These are phyloP conservation scores for Characodon lateralis DNA, from an alignment of 2,797 vertebrate genomes.

Conservation along the genomic window DNA sequence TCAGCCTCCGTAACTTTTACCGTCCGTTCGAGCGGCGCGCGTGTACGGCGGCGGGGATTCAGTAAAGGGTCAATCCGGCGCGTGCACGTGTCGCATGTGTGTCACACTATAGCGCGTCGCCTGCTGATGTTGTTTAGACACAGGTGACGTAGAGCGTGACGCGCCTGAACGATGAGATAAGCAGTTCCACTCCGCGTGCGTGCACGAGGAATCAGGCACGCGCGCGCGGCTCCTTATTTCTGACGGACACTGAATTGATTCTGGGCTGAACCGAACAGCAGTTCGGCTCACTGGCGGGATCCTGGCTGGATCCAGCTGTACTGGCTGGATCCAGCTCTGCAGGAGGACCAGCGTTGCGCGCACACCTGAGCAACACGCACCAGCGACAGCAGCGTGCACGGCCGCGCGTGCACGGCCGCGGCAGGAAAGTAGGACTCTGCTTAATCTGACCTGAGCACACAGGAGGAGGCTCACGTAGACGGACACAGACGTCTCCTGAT, in stretches of 20 bases:
- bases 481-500: neutral
- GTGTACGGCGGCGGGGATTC: neutral
- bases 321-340: constrained; percentile 1
- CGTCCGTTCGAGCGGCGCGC: constrained; percentile 17
- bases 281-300: no score
- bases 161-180: constrained; percentile 64
- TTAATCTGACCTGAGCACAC: neutral
- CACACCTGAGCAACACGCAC: neutral
- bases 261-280: constrained; percentile 54
- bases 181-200: constrained; percentile 47
- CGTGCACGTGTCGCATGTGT: constrained; percentile 9
- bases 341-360: constrained; percentile 15
- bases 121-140: constrained; percentile 71
- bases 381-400: no score
- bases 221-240: neutral
- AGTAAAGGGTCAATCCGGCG: constrained; percentile 4
- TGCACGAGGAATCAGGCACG: constrained; percentile 18
- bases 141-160: constrained; percentile 75
- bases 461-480: neutral
- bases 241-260: constrained; percentile 40
- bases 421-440: neutral
- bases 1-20: constrained; percentile 63
- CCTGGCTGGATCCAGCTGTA: neutral
- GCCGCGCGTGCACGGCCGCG: neutral
- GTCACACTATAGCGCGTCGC: constrained; percentile 27